Evolutionary conservation across 2,888 invertebrate species (phyloP), one percentile per base, ranked within the genome.

Genomic region (Caenorhabditis wallacei): DNA sequence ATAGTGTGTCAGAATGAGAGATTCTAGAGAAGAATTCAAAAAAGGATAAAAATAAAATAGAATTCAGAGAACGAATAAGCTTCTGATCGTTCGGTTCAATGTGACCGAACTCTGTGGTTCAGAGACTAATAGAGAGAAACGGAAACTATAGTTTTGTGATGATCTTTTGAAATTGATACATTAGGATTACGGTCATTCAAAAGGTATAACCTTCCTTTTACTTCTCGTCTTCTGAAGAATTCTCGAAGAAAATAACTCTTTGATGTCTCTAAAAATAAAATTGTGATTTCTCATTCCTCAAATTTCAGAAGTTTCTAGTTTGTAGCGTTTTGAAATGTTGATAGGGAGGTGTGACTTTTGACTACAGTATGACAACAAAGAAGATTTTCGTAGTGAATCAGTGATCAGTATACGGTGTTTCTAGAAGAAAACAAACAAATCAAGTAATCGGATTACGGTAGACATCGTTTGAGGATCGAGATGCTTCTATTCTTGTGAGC

Each of bases 21-120:
- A 46, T 5, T n/a, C 20, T 18, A 37, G 30, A 46, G 56, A 63
- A 80, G 37, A 35, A 61, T 51, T 37, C 22, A 37, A 53, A 37
- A 37, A n/a, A n/a, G n/a, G 74, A 68, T 53, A 35, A 59, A 80
- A 72, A 80, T 71, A 80, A 46, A 71, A 37, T 13, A 30, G 53
- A 30, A 80, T 59, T 68, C 71, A 66, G 59, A 80, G 72, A 80
- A 61, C 71, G 74, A 63, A 43, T 69, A 79, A 26, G 69, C 78
- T 78, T 69, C 78, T 78, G 78, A 78, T 78, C 78, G 63, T 26
- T 69, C 54, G 78, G 78, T 78, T 78, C 78, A 78, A 78, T 61
- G 78, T 63, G 68, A 69, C 59, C 75, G 75, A 66, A 66, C 66
- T 75, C 57, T 75, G 66, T 48, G 57, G 57, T 75, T 75, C 57